phyloP scores from a whole-genome alignment of 1,140 invertebrate genomes.

The Listronotus bonariensis region DNA sequence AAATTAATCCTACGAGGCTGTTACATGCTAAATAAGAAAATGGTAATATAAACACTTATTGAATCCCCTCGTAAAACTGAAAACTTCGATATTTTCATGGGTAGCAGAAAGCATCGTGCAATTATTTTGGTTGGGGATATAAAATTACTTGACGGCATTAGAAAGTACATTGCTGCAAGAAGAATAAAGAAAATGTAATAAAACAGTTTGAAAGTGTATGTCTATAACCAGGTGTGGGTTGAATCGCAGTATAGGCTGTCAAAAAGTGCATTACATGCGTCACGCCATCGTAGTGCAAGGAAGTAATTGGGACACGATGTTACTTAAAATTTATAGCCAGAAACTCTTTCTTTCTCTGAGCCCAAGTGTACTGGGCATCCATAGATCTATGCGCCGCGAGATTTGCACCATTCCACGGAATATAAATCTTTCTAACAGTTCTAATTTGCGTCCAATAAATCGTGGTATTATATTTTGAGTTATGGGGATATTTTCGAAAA shows the following conservation, averaged over 20 bases:
- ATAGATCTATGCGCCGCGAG: conserved; percentile 34
- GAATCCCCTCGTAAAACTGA: too few species aligned
- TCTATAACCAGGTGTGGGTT: conserved; percentile 17
- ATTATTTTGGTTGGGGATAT: too few species aligned
- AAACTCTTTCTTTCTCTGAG: conserved; percentile 38
- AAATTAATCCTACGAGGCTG: too few species aligned
- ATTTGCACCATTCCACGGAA: conserved; percentile 36
- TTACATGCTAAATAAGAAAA: too few species aligned
- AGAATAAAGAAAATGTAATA: conserved; percentile 3
- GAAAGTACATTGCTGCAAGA: conserved; percentile 3
- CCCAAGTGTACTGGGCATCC: conserved; percentile 25
- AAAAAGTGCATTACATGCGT: conserved; percentile 45
- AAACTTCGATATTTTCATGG: too few species aligned
- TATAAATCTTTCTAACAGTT: conserved; percentile 49
- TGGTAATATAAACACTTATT: too few species aligned
- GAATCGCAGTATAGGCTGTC: conserved; percentile 28
- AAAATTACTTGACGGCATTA: background rate
- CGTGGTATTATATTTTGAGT: conserved; percentile 44
- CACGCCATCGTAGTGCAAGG: conserved; percentile 52
- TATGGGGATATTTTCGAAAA: conserved; percentile 43
- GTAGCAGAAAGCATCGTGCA: too few species aligned
- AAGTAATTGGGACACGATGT: conserved; percentile 55
- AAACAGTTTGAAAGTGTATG: conserved; percentile 17
- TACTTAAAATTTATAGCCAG: conserved; percentile 52
- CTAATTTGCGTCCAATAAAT: conserved; percentile 50